Percentiles rank a stretch among this genome's conserved stretches.
Conservation (phyloP, 2,888 invertebrate genomes). For the Malthinus seriepunctatus region DNA sequence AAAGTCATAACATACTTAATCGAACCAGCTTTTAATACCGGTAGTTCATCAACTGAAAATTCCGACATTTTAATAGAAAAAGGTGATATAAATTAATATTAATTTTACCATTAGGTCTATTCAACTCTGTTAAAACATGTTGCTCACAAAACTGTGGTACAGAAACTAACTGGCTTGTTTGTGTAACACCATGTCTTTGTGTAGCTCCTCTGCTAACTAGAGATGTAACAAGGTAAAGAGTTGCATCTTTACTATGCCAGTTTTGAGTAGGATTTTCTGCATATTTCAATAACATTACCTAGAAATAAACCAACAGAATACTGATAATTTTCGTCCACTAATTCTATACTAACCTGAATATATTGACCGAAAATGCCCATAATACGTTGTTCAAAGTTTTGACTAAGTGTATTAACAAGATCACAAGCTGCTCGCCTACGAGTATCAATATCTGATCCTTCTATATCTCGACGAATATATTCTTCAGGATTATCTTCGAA, state of each 20-base stretch:
- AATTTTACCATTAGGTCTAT: conserved; percentile 66
- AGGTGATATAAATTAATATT: too few species aligned
- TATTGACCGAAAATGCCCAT: conserved; percentile 88
- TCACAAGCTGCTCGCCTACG: conserved; percentile 95
- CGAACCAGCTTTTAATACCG: conserved; percentile 94
- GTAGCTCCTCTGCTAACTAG: conserved; percentile 89
- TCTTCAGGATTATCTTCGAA: conserved; percentile 99
- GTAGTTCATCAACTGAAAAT: conserved; percentile 78
- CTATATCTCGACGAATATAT: conserved; percentile 93
- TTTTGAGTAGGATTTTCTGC: conserved; percentile 71
- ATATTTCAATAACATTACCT: conserved; percentile 81
- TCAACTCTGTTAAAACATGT: conserved; percentile 86
- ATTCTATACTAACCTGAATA: conserved; percentile 61
- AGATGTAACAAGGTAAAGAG: conserved; percentile 94
- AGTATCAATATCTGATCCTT: conserved; percentile 98
- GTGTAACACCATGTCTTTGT: conserved; percentile 87
- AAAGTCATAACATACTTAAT: conserved; percentile 97
- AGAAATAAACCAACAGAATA: conserved; percentile 22
- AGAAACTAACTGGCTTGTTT: conserved; percentile 87
- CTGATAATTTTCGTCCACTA: background rate
- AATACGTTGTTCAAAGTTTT: conserved; percentile 85
- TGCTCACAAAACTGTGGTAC: conserved; percentile 85
- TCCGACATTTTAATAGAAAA: conserved; percentile 16
- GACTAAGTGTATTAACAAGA: conserved; percentile 88
- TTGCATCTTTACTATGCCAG: conserved; percentile 96